A percentile compares a stretch with the other conserved stretches of the same genome.
Conservation (phyloP, 2,113 vertebrate genomes). For the Cheirogaleus medius region DNA sequence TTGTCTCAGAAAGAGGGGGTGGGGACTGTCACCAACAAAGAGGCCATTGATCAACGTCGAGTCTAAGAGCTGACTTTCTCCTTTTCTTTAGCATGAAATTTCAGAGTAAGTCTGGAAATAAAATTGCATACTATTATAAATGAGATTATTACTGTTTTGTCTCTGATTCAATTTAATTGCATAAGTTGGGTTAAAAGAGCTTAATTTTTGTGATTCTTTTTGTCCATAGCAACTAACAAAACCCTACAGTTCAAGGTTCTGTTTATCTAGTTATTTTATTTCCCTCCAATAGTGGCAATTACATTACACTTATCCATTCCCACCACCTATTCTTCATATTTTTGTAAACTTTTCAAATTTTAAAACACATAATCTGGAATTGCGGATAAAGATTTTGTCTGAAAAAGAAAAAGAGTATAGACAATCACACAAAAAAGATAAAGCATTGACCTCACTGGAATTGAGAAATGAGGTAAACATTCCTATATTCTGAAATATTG, state of each 20-base stretch:
- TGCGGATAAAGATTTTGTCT: background rate
- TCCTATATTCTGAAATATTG: background rate
- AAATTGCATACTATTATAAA: background rate
- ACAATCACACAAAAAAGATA: background rate
- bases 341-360: background rate
- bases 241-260: background rate
- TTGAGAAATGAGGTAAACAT: background rate
- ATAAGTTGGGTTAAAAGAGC: background rate
- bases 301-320: background rate
- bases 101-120: background rate
- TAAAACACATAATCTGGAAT: background rate
- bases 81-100: slow-evolving; percentile 18
- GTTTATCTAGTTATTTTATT: background rate
- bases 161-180: background rate
- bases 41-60: background rate
- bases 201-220: background rate
- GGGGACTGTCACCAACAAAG: slow-evolving; percentile 28
- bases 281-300: background rate
- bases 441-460: background rate
- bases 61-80: background rate
- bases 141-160: background rate
- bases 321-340: background rate
- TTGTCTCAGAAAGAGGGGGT: slow-evolving; percentile 23
- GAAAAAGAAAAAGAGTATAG: background rate
- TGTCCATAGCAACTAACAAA: background rate